phyloP scores from a whole-genome alignment of 2,797 vertebrate genomes.

The Myripristis jacobus region DNA sequence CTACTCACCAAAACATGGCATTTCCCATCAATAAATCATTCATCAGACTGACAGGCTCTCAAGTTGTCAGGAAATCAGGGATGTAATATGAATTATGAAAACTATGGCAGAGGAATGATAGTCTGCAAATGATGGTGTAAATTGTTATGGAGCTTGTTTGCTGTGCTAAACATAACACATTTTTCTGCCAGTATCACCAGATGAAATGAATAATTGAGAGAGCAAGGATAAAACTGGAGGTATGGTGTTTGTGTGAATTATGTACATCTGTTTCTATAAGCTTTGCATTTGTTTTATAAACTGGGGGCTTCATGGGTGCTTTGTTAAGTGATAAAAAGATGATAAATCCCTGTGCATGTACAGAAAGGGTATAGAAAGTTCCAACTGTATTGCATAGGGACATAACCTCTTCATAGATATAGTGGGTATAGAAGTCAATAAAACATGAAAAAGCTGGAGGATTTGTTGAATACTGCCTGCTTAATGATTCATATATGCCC shows the following conservation, averaged over 20 bases:
- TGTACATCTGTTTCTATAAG: slow-evolving; percentile 45
- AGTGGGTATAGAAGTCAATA: too few relatives aligned
- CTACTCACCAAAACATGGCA: slow-evolving; percentile 48
- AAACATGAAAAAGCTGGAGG: too few relatives aligned
- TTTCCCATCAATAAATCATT: slow-evolving; percentile 68
- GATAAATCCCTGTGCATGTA: slow-evolving; percentile 27
- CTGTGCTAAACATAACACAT: slow-evolving; percentile 38
- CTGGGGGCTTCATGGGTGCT: background rate
- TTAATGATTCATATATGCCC: too few relatives aligned
- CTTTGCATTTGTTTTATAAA: background rate
- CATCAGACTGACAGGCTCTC: slow-evolving; percentile 45
- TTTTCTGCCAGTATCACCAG: slow-evolving; percentile 27
- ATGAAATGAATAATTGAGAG: slow-evolving; percentile 36
- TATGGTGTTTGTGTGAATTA: slow-evolving; percentile 38
- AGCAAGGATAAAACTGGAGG: background rate
- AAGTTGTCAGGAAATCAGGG: slow-evolving; percentile 60
- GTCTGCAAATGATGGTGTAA: slow-evolving; percentile 5
- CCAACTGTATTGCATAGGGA: too few relatives aligned
- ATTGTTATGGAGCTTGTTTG: slow-evolving; percentile 21
- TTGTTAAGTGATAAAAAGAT: background rate
- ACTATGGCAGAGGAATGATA: slow-evolving; percentile 18
- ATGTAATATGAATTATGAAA: slow-evolving; percentile 65
- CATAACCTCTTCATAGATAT: too few relatives aligned
- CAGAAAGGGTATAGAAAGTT: background rate
- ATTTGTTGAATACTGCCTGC: too few relatives aligned